Base-by-base conservation (phyloP, 1,140 invertebrate genomes). In the Pachyrhynchus sulphureomaculatus region DNA sequence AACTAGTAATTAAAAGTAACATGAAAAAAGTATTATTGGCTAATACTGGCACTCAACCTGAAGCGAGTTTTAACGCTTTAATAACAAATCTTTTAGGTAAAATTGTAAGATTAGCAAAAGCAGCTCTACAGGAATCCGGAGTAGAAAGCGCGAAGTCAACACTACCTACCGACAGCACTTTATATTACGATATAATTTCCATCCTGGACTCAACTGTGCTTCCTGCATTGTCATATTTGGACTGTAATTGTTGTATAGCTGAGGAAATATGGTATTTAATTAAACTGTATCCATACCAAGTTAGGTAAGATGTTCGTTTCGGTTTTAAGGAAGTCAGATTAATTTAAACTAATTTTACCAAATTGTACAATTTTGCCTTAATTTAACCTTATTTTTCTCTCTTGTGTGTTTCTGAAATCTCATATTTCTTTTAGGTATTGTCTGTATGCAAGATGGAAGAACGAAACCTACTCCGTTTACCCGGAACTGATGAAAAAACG, bases 181-280 rank as follows among this genome's bases (percentile, higher is more conserved):
- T 92, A 20, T 88, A 89, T 71, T 84, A 86, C 74, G 91, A 95
- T 44, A 87, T 96, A 17, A 75, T 98, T 17, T 91, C 88, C 13
- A 82, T 98, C 10, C 76, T 98, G 15, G 95, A 98, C 72, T 85
- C 90, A 13, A 86, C 88, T 1, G 84, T 99, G 29, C 77, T 99
- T 44, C 96, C 96, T 0, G 87, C 93, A 0, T 78, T 99, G 0
- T 93, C 93, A 0, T 86, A 97, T 61, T 84, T 96, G 79, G 92
- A 96, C 62, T 90, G 90, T 62, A 99, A 98, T 76, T 97, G 94
- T 74, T 94, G 92, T 67, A 86, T 98, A 70, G 91, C 95, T 18
- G 95, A 99, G 77, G 95, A 98, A 77, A 82, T 99, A 32, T 99
- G 97, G 92, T 87, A 86, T 36, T 84, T 98, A 44, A 75, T 99